Evolutionary conservation across 2,113 vertebrate genomes (phyloP).

Genomic region (Bubo scandiacus): DNA sequence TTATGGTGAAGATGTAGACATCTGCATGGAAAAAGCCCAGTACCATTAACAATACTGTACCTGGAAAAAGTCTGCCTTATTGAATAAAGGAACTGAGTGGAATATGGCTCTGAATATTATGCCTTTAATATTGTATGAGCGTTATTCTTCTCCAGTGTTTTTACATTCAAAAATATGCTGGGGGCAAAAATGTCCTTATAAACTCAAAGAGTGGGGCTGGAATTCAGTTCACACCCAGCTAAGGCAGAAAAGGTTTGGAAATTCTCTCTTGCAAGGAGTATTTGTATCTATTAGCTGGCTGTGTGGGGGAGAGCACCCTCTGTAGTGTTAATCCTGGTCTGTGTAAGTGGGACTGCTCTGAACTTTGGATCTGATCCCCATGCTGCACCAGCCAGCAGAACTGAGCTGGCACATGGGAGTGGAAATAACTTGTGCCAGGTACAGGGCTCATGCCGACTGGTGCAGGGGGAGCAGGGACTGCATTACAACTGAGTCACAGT

Average conservation of each 20-base stretch:
- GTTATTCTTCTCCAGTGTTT: neutral
- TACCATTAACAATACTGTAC: neutral
- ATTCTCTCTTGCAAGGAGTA: neutral
- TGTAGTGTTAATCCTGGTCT: neutral
- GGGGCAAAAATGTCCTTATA: neutral
- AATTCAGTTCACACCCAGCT: neutral
- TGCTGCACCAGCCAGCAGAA: neutral
- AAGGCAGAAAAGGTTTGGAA: neutral
- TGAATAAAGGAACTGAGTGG: neutral
- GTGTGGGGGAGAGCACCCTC: neutral
- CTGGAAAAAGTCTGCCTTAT: neutral
- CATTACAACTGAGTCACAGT: neutral
- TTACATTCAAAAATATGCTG: neutral
- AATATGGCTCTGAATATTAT: neutral
- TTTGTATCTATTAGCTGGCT: neutral
- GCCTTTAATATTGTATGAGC: neutral
- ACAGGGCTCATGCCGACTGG: neutral
- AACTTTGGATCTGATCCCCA: neutral
- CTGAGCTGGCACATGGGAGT: neutral
- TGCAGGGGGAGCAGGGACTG: neutral
- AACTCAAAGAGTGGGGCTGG: neutral
- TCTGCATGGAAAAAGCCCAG: neutral
- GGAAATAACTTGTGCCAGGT: neutral
- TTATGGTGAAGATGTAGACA: neutral
- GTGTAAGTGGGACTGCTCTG: neutral